Percentiles rank a stretch among this genome's conserved stretches.
phyloP scores from a whole-genome alignment of 2,797 vertebrate species.

The Coreius guichenoti region DNA sequence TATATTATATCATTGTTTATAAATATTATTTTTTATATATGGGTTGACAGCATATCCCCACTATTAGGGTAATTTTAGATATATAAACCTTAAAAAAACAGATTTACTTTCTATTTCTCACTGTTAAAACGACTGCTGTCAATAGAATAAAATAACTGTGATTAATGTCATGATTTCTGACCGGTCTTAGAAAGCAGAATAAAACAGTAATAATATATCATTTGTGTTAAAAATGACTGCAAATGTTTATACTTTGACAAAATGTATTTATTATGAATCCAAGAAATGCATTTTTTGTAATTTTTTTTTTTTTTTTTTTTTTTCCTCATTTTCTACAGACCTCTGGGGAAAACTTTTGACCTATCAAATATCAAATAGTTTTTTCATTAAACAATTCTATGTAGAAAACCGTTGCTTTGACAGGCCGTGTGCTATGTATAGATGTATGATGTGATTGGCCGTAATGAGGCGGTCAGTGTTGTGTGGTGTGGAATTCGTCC shows the following conservation, averaged over 20 bases:
- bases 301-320: not conserved
- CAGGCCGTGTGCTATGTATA: slow-evolving; percentile 17
- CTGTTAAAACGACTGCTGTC: not conserved
- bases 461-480: slow-evolving; percentile 19
- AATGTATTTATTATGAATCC: not conserved
- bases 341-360: not conserved
- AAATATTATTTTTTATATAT: not conserved
- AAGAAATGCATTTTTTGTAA: not conserved
- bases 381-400: slow-evolving; percentile 20
- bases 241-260: not conserved
- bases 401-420: slow-evolving; percentile 6
- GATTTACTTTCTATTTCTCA: not conserved
- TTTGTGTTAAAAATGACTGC: not conserved
- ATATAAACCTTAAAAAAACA: not conserved
- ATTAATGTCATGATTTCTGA: not conserved
- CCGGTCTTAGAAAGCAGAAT: no score
- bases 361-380: not conserved
- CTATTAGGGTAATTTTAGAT: not conserved
- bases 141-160: not conserved
- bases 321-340: no score
- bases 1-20: no score
- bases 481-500: slow-evolving; percentile 24
- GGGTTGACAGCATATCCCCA: not conserved
- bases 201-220: not conserved
- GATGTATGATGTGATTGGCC: slow-evolving; percentile 17